Percentiles rank a stretch among this genome's conserved stretches.
These are phyloP conservation scores for Phataginus tetradactyla DNA, from an alignment of 2,797 vertebrate species.

Conservation along the genomic window DNA sequence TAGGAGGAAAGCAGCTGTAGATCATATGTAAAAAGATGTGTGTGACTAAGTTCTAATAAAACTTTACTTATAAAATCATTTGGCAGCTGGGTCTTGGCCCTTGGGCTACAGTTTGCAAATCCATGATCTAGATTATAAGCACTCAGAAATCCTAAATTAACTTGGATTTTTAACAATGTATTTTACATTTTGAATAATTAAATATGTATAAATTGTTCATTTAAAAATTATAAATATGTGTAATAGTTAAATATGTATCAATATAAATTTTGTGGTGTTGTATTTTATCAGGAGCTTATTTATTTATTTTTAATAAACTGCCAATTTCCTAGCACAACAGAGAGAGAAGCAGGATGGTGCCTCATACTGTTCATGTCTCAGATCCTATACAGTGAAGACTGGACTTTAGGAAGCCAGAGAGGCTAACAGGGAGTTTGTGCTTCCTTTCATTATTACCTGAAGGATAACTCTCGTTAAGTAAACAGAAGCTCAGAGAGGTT, in stretches of 20 bases:
- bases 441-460: background rate
- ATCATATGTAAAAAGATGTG: background rate
- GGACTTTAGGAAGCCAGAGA: background rate
- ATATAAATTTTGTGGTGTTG: background rate
- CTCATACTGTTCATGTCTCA: background rate
- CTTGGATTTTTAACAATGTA: background rate
- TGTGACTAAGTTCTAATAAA: background rate
- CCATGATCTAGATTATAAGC: background rate
- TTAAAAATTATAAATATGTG: background rate
- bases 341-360: background rate
- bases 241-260: background rate
- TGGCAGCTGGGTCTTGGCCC: background rate
- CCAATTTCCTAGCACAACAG: background rate
- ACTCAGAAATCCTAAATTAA: background rate
- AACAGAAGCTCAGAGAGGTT: background rate
- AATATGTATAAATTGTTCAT: background rate
- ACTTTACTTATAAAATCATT: background rate
- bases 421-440: background rate
- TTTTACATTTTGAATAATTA: background rate
- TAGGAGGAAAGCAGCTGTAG: background rate
- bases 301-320: background rate
- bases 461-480: background rate
- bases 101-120: background rate
- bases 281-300: background rate
- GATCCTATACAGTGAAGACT: fast-evolving